Evolutionary conservation across 1,140 invertebrate species (phyloP).

Genomic region (Caerostris extrusa): DNA sequence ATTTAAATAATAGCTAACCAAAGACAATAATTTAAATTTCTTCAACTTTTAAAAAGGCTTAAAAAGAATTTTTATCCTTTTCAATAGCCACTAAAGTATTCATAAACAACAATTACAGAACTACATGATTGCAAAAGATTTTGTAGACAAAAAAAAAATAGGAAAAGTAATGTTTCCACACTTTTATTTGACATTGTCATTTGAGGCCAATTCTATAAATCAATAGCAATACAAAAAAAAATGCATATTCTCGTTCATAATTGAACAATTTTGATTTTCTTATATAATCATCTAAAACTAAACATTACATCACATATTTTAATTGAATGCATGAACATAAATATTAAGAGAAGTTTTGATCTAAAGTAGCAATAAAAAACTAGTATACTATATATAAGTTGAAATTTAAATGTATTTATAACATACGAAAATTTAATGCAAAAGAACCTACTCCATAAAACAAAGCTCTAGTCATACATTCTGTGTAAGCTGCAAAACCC

Average conservation of each 20-base stretch:
- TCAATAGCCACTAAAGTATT: no score
- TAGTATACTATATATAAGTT: background rate
- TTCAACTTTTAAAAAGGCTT: no score
- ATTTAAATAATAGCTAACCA: no score
- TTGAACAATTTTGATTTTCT: background rate
- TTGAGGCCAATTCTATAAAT: no score
- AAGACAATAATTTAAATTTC: no score
- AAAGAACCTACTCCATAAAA: conserved; percentile 83
- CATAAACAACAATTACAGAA: no score
- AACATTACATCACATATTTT: background rate
- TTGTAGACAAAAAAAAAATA: no score
- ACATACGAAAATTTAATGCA: conserved; percentile 81
- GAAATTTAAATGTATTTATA: background rate
- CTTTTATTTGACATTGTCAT: no score
- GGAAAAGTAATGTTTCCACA: no score
- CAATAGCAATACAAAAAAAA: no score
- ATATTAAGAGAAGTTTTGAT: background rate
- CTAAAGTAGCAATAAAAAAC: background rate
- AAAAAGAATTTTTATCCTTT: no score
- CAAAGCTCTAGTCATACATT: conserved; percentile 83
- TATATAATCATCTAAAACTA: background rate
- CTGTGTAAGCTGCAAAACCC: conserved; percentile 83
- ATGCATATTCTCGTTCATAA: background rate
- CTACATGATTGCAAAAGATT: no score
- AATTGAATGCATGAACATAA: background rate